Evolutionary conservation across 2,888 invertebrate genomes (phyloP).

Genomic region (Nowickia ferox): DNA sequence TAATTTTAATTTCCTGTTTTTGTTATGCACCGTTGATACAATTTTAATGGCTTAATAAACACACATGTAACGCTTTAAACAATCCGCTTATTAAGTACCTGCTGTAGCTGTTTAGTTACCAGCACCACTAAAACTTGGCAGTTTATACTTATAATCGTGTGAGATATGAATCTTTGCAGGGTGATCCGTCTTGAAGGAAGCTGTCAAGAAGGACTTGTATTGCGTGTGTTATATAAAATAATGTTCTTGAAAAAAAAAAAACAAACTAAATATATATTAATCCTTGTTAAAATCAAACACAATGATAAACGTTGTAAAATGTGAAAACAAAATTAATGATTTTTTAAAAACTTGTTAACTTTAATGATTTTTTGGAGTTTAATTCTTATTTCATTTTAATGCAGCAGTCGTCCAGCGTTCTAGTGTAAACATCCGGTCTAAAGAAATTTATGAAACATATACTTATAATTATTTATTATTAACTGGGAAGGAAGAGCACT

Average conservation of each 20-base stretch:
- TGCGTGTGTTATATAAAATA: constrained; percentile 58
- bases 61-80: constrained; percentile 37
- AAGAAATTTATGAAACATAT: neutral
- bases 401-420: neutral
- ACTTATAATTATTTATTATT: neutral
- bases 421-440: constrained; percentile 50
- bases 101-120: neutral
- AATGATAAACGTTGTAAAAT: constrained; percentile 40
- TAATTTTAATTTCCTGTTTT: constrained; percentile 72
- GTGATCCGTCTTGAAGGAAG: constrained; percentile 48
- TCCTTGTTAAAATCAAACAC: constrained; percentile 65
- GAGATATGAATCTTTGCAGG: neutral
- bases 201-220: constrained; percentile 72
- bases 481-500: neutral
- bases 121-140: constrained; percentile 15
- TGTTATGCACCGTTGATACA: constrained; percentile 58
- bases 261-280: constrained; percentile 18
- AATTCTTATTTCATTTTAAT: neutral
- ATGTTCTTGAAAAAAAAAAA: constrained; percentile 19
- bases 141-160: neutral
- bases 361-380: constrained; percentile 34
- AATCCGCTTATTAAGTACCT: neutral
- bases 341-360: constrained; percentile 64
- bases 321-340: constrained; percentile 52
- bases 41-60: constrained; percentile 74